These are phyloP conservation scores for Sciurus carolinensis DNA, from an alignment of 2,797 vertebrate species.

Conservation along the genomic window DNA sequence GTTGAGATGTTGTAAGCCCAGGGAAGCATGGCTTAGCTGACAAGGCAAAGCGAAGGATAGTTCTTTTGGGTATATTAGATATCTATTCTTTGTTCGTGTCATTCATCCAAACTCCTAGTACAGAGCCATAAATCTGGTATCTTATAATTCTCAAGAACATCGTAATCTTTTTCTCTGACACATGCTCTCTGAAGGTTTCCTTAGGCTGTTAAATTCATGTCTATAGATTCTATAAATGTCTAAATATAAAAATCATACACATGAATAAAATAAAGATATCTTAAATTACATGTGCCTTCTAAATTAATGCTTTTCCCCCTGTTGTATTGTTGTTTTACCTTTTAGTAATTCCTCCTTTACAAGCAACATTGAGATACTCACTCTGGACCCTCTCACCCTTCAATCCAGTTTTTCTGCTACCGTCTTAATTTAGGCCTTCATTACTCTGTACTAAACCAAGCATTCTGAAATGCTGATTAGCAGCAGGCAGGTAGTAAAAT, in stretches of 20 bases:
- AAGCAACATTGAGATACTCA: background rate
- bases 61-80: background rate
- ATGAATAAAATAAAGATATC: background rate
- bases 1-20: background rate
- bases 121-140: background rate
- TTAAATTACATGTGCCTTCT: background rate
- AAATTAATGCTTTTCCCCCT: background rate
- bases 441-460: background rate
- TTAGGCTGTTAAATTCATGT: background rate
- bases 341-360: background rate
- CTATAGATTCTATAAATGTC: background rate
- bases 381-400: background rate
- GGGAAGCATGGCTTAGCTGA: background rate
- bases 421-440: background rate
- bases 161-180: background rate
- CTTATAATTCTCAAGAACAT: background rate
- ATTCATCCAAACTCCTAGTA: background rate
- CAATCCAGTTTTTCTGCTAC: background rate
- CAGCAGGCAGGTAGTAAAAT: background rate
- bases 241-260: background rate
- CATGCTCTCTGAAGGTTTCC: background rate
- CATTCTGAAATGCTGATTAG: background rate
- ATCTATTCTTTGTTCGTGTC: background rate
- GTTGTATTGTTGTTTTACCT: background rate
- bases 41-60: background rate